Conservation (phyloP, 23 tunicate genomes). For the Diplosoma virens region DNA sequence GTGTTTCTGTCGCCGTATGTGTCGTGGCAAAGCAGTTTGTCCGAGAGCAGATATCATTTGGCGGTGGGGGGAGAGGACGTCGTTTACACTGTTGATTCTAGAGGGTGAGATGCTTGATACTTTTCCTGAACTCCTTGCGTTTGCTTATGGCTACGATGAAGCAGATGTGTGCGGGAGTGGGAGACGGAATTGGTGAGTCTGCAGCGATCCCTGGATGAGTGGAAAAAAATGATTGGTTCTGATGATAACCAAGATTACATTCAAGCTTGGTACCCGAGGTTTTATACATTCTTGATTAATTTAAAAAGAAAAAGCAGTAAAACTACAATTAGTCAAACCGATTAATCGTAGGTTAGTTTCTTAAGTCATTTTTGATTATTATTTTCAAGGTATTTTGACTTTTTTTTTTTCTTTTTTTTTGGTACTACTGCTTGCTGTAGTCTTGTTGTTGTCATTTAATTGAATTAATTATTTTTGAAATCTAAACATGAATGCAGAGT, state of each 20-base stretch:
- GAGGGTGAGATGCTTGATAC: constrained; percentile 55
- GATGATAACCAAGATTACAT: constrained; percentile 58
- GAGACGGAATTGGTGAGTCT: constrained; percentile 68
- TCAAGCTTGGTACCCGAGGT: constrained; percentile 60
- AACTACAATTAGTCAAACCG: too few species aligned
- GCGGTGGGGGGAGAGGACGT: constrained; percentile 42
- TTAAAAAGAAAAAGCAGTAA: too few species aligned
- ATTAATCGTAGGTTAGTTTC: too few species aligned
- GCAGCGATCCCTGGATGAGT: constrained; percentile 64
- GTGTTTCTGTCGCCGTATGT: constrained; percentile 65
- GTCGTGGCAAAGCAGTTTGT: constrained; percentile 77
- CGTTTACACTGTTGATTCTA: constrained; percentile 66
- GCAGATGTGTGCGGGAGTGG: constrained; percentile 84
- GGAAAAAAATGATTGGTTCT: constrained; percentile 84
- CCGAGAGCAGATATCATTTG: constrained; percentile 56
- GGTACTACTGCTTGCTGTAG: too few species aligned
- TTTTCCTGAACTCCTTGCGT: not conserved
- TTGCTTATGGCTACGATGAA: not conserved
- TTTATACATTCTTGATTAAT: too few species aligned
- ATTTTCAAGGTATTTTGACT: too few species aligned
- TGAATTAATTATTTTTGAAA: too few species aligned
- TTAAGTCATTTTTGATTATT: too few species aligned
- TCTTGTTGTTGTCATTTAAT: too few species aligned
- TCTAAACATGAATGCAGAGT: too few species aligned
- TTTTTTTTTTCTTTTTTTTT: too few species aligned